Base-by-base conservation (phyloP, 1,140 invertebrate species). In the Goniozus legneri region DNA sequence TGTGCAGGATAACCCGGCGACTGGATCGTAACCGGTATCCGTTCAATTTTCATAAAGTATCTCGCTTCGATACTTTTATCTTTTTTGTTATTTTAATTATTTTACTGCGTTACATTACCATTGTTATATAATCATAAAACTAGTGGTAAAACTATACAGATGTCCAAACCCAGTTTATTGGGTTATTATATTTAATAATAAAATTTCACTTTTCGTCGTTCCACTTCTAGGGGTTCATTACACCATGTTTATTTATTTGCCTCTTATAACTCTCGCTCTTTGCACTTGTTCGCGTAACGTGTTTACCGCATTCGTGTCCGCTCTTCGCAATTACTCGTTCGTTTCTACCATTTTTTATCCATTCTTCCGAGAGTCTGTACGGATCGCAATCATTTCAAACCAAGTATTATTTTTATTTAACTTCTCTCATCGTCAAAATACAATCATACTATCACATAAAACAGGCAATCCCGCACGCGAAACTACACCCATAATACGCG, bases 71-170 rank as follows among this genome's bases (percentile, higher is more conserved):
- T 64, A 54, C 47, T 44, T 42, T 58, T 59, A 50, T 62, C 56
- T 55, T 44, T n/a, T n/a, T n/a, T n/a, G n/a, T 56, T 59, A 41
- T 40, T 43, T 58, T 48, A 52, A 64, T 64, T 61, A 42, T 59
- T 55, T 58, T 69, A 65, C 54, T 60, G 55, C 63, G 62, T 68
- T 63, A 67, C 65, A 69, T 67, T 66, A 69, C 71, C 62, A 61
- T 64, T 62, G 61, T 71, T 75, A 70, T 60, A 67, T 68, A 73
- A 69, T 69, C 71, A 65, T 58, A 61, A 65, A 64, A 56, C 61
- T 67, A 70, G 56, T 69, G 63, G 62, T 63, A 62, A 62, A 72
- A 65, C 65, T 72, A 66, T 70, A 68, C 62, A 69, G 44, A 60
- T 64, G 52, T 59, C 50, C 57, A 54, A 53, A 60, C 62, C 58